Evolutionary conservation across 2,113 vertebrate species (phyloP), one percentile per base, ranked within the genome.

Genomic region (Salvelinus alpinus): DNA sequence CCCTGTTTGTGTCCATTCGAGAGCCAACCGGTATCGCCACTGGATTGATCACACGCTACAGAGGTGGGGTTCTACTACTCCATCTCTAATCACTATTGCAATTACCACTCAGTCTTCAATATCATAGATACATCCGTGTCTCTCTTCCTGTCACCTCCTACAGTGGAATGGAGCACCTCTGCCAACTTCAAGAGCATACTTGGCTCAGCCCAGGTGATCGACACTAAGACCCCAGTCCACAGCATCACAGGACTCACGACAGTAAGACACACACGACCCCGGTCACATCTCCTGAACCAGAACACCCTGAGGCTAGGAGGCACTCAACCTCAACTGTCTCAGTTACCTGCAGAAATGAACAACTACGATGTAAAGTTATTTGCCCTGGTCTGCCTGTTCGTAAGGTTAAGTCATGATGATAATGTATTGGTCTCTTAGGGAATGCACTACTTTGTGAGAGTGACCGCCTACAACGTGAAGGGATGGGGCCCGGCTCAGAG

Each of bases 91-190:
- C 51, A 54, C 16, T 54, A 54, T 54, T 18, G 4, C 51, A 54
- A 54, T 54, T 18, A 54, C 5, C 3, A 54, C 51, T 54, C 51
- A 54, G 16, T 54, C 16, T 3, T 54, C 16, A 54, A 54, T 54
- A 16, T 54, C 51, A 54, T 16, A 54, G 51, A 54, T 54, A 54
- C 12, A 54, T 54, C 51, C 0, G 1, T 81, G 24, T 87, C 79
- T 82, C 57, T 78, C 77, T n/a, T 65, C 70, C 70, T 82, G 82
- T 81, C 84, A 82, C 81, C 73, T 34, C 34, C 34, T 70, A 51
- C 87, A 94, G 93, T 94, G 84, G 93, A 94, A 22, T 94, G 93
- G 92, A 93, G 93, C 85, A 82, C 75, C 24, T 89, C 87, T 0
- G 76, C 79, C 60, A 75, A 64, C 78, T 94, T 93, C 81, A 88